Evolutionary conservation across 2,113 vertebrate genomes (phyloP).

Genomic region (Nesoenas mayeri): DNA sequence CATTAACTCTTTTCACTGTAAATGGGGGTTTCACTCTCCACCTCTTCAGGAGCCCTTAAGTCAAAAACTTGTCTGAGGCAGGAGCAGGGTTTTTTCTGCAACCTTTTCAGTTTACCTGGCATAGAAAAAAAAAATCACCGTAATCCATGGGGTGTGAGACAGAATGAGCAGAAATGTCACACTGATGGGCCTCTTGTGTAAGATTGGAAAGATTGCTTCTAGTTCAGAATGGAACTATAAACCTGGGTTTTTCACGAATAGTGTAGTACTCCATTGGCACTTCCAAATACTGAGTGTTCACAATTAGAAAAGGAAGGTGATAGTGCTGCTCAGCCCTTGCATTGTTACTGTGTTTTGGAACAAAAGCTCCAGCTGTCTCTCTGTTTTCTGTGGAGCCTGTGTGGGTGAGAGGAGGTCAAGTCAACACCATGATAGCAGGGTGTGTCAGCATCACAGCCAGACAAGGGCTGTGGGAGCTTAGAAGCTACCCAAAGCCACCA

Average conservation of each 20-base stretch:
- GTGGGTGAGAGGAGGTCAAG: not conserved
- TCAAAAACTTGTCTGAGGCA: not conserved
- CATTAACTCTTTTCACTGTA: not conserved
- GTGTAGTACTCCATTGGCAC: not conserved
- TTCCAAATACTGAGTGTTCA: not conserved
- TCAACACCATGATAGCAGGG: not conserved
- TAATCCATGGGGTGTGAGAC: not conserved
- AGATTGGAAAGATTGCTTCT: not conserved
- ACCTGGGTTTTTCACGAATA: not conserved
- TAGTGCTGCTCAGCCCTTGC: not conserved
- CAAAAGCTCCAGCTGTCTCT: not conserved
- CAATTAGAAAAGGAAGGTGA: not conserved
- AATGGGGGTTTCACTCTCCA: not conserved
- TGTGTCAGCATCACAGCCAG: not conserved
- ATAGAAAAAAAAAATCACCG: not conserved
- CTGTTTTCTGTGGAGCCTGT: not conserved
- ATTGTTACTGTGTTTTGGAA: not conserved
- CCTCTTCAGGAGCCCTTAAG: not conserved
- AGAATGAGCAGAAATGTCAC: not conserved
- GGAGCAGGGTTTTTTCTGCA: not conserved
- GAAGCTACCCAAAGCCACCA: not conserved
- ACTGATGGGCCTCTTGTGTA: not conserved
- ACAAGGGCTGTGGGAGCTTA: not conserved
- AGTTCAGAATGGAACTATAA: not conserved
- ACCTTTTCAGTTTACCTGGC: not conserved